These are phyloP conservation scores for Helobdella robusta DNA, from an alignment of 2,888 invertebrate species.

Conservation along the genomic window DNA sequence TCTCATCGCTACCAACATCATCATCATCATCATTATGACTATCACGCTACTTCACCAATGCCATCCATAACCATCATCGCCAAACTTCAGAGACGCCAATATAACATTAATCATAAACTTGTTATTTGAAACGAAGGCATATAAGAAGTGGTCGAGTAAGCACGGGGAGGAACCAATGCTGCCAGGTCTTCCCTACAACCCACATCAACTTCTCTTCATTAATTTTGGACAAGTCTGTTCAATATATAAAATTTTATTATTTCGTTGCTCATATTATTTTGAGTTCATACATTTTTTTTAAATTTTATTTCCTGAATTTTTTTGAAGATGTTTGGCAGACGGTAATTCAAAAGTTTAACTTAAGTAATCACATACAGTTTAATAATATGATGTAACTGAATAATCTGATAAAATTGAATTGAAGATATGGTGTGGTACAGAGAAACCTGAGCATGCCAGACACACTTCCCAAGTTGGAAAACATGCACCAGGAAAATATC, in stretches of 20 bases:
- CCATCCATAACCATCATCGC: not conserved
- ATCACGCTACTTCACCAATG: too few relatives aligned
- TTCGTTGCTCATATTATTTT: too few relatives aligned
- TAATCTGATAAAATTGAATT: too few relatives aligned
- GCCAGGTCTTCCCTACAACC: conserved; percentile 40
- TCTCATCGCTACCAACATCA: too few relatives aligned
- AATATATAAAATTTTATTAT: too few relatives aligned
- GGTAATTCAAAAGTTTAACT: too few relatives aligned
- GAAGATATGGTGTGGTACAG: conserved; percentile 12
- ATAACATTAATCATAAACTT: not conserved
- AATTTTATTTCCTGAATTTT: too few relatives aligned
- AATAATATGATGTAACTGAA: too few relatives aligned
- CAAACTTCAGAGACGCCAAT: not conserved
- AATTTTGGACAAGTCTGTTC: conserved; percentile 41
- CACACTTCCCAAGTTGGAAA: conserved; percentile 54
- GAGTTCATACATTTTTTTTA: too few relatives aligned
- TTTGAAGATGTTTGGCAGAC: too few relatives aligned
- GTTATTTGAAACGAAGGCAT: conserved; percentile 37
- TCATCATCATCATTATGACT: too few relatives aligned
- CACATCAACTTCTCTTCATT: conserved; percentile 42
- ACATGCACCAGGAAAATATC: conserved; percentile 75
- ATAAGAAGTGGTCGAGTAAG: conserved; percentile 38
- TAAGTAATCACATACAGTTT: too few relatives aligned
- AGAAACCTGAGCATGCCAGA: conserved; percentile 13
- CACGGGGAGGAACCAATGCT: conserved; percentile 38